phyloP scores from a whole-genome alignment of 1,140 invertebrate genomes.

The Brachionus asplanchnoidis region DNA sequence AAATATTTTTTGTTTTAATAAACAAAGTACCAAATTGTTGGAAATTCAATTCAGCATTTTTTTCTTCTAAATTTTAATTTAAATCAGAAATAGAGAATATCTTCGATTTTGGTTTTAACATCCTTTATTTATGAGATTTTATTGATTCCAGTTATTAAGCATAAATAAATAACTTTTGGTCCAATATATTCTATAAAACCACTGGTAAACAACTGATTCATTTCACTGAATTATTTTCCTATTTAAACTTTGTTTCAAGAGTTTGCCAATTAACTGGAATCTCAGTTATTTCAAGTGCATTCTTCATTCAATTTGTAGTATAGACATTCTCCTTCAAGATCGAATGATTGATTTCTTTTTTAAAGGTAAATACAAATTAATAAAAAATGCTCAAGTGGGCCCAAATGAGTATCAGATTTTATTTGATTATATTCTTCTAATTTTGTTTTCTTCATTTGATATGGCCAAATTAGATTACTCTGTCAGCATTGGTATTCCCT shows the following conservation, averaged over 20 bases:
- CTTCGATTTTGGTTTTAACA: background rate
- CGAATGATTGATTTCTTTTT: constrained; percentile 25
- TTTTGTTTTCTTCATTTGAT: constrained; percentile 13
- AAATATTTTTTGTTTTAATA: constrained; percentile 16
- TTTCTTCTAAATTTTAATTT: background rate
- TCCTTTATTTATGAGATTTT: constrained; percentile 9
- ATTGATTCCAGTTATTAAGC: constrained; percentile 4
- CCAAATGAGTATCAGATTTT: constrained; percentile 31
- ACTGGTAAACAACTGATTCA: background rate
- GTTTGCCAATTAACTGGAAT: constrained; percentile 25
- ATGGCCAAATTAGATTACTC: constrained; percentile 17
- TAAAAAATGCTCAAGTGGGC: constrained; percentile 23
- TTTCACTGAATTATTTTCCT: background rate
- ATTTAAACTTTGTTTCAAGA: background rate
- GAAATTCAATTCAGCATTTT: constrained; percentile 4
- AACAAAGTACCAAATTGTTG: background rate
- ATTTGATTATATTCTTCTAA: background rate
- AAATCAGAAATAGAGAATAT: constrained; percentile 6
- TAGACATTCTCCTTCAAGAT: background rate
- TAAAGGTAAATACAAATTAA: background rate
- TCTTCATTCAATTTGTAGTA: background rate
- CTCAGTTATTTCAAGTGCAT: constrained; percentile 23
- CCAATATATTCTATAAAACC: background rate
- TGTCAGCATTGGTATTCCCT: background rate
- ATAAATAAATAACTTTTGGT: background rate